A percentile compares a stretch with the other conserved stretches of the same genome.
Conservation (phyloP, 2,113 vertebrate genomes). For the Clarias macrocephalus region DNA sequence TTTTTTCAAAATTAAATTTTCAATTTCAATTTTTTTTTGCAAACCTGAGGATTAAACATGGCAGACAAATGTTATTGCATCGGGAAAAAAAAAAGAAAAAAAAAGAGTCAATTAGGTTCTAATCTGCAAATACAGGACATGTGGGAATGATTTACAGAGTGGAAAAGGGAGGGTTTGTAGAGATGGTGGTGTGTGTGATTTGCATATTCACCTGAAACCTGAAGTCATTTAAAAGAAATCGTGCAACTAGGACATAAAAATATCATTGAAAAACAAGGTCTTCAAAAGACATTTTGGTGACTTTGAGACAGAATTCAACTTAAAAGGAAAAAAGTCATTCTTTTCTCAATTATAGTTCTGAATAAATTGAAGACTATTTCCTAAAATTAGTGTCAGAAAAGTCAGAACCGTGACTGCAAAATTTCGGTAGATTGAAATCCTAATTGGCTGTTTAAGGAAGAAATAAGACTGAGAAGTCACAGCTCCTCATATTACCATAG, state of each 20-base stretch:
- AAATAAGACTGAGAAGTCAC: slow-evolving; percentile 6
- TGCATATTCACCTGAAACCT: neutral
- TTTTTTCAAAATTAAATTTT: too few relatives aligned
- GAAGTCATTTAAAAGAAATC: neutral
- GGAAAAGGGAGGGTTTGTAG: neutral
- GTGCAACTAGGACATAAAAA: neutral
- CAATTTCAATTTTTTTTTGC: neutral
- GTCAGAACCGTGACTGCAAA: neutral
- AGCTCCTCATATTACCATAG: neutral
- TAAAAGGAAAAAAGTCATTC: neutral
- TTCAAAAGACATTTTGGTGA: neutral
- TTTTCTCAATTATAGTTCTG: neutral
- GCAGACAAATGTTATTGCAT: neutral
- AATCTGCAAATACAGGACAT: neutral
- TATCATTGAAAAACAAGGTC: neutral
- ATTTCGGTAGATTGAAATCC: neutral
- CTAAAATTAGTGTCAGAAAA: neutral
- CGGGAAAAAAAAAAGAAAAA: neutral
- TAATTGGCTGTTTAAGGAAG: slow-evolving; percentile 12
- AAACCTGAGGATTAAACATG: neutral
- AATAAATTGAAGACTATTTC: neutral
- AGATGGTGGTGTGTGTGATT: neutral
- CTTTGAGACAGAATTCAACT: neutral
- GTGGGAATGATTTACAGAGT: neutral
- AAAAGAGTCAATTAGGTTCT: neutral